phyloP scores from a whole-genome alignment of 2,888 invertebrate genomes.

The Prenolepis imparis region DNA sequence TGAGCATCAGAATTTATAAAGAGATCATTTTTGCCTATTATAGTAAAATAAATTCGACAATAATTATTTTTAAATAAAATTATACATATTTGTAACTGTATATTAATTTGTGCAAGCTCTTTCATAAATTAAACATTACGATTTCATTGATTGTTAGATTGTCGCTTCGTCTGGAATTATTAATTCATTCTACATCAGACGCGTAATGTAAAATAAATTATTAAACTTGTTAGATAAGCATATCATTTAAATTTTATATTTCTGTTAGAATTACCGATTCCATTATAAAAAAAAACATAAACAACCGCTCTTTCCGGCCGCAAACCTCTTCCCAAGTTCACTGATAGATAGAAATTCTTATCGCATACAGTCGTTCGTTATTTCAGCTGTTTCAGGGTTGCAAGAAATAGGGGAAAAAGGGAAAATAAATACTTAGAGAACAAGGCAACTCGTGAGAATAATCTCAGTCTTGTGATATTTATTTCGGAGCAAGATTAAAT shows the following conservation, averaged over 20 bases:
- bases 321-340: constrained; percentile 37
- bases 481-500: neutral
- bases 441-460: neutral
- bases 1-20: neutral
- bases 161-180: neutral
- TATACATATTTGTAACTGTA: neutral
- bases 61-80: neutral
- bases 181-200: neutral
- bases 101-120: neutral
- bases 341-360: constrained; percentile 31
- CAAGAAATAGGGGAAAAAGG: neutral
- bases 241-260: neutral
- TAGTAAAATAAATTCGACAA: neutral
- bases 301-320: neutral
- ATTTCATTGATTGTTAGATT: neutral
- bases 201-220: neutral
- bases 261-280: neutral
- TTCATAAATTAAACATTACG: neutral
- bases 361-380: neutral
- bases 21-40: neutral
- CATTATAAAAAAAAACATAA: neutral
- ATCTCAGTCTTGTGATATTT: neutral
- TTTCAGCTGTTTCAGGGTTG: neutral
- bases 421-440: neutral
- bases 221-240: neutral